These are phyloP conservation scores for Plagodis dolabraria DNA, from an alignment of 2,888 invertebrate species.

Conservation along the genomic window DNA sequence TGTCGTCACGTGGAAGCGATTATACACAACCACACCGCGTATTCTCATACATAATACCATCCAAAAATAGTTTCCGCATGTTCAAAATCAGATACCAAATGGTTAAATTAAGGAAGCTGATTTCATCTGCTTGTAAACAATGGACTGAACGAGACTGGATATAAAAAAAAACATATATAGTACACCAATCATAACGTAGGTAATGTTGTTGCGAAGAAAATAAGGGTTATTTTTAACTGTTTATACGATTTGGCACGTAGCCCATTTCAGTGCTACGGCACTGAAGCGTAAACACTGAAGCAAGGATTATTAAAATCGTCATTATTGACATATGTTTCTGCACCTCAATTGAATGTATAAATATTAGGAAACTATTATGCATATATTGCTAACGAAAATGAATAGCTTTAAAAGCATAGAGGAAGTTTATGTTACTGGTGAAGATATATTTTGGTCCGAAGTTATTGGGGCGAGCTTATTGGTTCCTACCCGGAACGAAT, in stretches of 20 bases:
- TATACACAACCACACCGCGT: slow-evolving; percentile 8
- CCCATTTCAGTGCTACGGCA: slow-evolving; percentile 14
- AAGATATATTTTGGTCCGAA: too few species aligned
- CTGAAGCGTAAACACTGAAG: slow-evolving; percentile 24
- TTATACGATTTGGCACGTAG: slow-evolving; percentile 29
- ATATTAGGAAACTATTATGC: too few species aligned
- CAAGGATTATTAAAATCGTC: not conserved
- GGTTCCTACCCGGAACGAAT: too few species aligned
- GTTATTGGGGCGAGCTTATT: too few species aligned
- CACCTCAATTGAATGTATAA: not conserved
- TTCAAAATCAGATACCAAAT: slow-evolving; percentile 27
- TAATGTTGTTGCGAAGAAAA: slow-evolving; percentile 10
- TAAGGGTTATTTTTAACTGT: slow-evolving; percentile 23
- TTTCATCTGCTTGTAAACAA: slow-evolving; percentile 31
- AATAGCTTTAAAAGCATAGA: too few species aligned
- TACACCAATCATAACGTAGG: not conserved
- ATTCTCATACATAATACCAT: slow-evolving; percentile 19
- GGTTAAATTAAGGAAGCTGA: slow-evolving; percentile 37
- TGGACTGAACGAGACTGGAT: slow-evolving; percentile 13
- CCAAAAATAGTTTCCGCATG: slow-evolving; percentile 28
- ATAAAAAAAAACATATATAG: slow-evolving; percentile 23
- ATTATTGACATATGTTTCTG: not conserved
- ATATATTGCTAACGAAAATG: too few species aligned
- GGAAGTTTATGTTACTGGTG: too few species aligned
- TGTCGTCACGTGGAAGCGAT: slow-evolving; percentile 17